Evolutionary conservation across 2,113 vertebrate genomes (phyloP), one percentile per base, ranked within the genome.

Genomic region (Henicopernis longicauda): DNA sequence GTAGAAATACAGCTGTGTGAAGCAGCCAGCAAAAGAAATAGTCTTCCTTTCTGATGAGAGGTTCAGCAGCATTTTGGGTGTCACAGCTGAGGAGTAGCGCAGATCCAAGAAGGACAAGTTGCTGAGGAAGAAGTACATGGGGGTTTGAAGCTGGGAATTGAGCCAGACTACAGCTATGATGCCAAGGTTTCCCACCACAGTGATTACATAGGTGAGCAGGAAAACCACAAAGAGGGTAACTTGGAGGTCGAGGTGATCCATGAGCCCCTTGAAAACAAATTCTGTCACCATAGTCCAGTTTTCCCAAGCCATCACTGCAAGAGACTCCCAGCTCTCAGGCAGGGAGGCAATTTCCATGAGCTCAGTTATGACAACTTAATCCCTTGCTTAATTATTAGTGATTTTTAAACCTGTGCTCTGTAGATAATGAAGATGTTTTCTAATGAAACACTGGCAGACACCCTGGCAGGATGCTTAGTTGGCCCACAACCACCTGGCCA

Each of bases 91-190:
- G 31, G 90, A 92, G 82, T 90, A 95, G 15, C 90, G 84, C 42
- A 96, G 83, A n/a, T 97, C 93, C 31, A 95, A 81, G 67, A 96
- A 82, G 54, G 89, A 85, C 80, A 97, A 32, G 25, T 94, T 91
- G 70, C 83, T 66, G 38, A 97, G 95, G 16, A 97, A 97, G 76
- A 96, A 96, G 57, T 96, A 96, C 96, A 94, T 93, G 10, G 94
- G 79, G 3, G 57, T 96, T 12, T 91, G 96, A 16, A 97, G 69
- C 16, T 1, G 49, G 27, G 92, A 59, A n/a, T 94, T 42, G 2
- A 94, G 32, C 20, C 81, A 69, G n/a, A 86, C 95, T 31, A 94
- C 15, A 29, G 85, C 13, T 21, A 95, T 95, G 72, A 97, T 74
- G 18, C 91, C 67, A 29, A 97, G 38, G 44, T 97, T 97, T 19